A percentile compares a stretch with the other conserved stretches of the same genome.
Evolutionary conservation across 2,888 invertebrate species (phyloP).

Genomic region (Brenthis ino): DNA sequence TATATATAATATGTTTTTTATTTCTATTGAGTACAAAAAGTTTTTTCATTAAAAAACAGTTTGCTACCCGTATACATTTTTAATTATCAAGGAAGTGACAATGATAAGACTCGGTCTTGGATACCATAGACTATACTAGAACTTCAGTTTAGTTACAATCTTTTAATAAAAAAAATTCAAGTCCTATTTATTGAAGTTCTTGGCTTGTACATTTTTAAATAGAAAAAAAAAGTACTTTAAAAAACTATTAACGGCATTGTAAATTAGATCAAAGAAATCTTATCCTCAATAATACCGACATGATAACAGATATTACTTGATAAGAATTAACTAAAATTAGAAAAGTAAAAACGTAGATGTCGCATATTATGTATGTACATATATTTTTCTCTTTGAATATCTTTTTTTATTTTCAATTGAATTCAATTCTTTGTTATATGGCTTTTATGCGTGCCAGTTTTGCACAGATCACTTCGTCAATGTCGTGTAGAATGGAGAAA

Average conservation of each 20-base stretch:
- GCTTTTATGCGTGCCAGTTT: too few relatives aligned
- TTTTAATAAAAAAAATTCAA: too few relatives aligned
- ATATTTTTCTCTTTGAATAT: background rate
- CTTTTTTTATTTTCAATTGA: background rate
- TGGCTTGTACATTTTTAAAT: background rate
- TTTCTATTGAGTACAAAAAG: too few relatives aligned
- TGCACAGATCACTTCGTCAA: too few relatives aligned
- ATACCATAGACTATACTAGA: too few relatives aligned
- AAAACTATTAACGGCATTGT: background rate
- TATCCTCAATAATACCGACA: background rate
- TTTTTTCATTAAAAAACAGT: too few relatives aligned
- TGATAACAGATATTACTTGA: background rate
- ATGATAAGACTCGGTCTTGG: conserved; percentile 6
- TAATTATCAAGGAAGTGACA: conserved; percentile 5
- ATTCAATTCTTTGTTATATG: too few relatives aligned
- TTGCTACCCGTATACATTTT: conserved; percentile 3
- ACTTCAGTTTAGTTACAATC: too few relatives aligned
- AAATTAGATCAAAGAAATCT: background rate
- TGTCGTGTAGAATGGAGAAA: too few relatives aligned
- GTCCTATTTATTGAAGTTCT: too few relatives aligned
- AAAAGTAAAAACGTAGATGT: background rate
- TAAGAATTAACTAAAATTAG: background rate
- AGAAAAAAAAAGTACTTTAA: background rate
- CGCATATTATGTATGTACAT: background rate
- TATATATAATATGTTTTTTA: too few relatives aligned